Percentiles rank a stretch among this genome's conserved stretches.
Conservation (phyloP, 1,140 invertebrate species). For the Brachionus manjavacas region DNA sequence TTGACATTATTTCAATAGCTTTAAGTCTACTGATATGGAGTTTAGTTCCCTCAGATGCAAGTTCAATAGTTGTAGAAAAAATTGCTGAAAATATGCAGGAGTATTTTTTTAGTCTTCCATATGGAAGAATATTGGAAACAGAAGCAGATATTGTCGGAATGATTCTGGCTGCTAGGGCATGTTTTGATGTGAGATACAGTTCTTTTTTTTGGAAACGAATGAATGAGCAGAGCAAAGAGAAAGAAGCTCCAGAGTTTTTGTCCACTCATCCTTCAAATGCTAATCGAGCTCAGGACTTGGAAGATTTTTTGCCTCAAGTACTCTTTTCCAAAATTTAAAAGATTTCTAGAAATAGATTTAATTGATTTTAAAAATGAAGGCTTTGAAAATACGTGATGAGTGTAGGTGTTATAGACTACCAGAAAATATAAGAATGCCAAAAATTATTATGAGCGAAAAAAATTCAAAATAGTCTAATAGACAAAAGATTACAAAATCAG, state of each 20-base stretch:
- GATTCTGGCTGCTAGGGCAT: slow-evolving; percentile 64
- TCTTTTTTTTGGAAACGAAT: slow-evolving; percentile 64
- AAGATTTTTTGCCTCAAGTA: slow-evolving; percentile 58
- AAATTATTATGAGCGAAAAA: too few species aligned
- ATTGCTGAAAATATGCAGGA: slow-evolving; percentile 44
- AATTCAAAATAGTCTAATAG: too few species aligned
- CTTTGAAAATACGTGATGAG: not conserved
- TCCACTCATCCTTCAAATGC: slow-evolving; percentile 65
- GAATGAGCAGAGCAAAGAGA: slow-evolving; percentile 44
- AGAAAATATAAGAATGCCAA: not conserved
- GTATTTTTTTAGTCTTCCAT: slow-evolving; percentile 60
- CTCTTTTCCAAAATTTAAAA: not conserved
- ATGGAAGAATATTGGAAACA: slow-evolving; percentile 62
- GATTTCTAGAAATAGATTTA: not conserved
- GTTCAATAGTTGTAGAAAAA: not conserved
- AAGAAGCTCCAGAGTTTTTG: slow-evolving; percentile 59
- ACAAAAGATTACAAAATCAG: too few species aligned
- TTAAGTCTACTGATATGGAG: not conserved
- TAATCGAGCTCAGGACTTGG: slow-evolving; percentile 58
- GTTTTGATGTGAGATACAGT: slow-evolving; percentile 64
- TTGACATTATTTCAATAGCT: slow-evolving; percentile 17
- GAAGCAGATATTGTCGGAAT: slow-evolving; percentile 67
- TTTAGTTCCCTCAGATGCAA: not conserved
- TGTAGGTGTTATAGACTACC: not conserved
- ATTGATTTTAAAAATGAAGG: not conserved